Evolutionary conservation across 2,113 vertebrate genomes (phyloP).

Genomic region (Strix aluco): DNA sequence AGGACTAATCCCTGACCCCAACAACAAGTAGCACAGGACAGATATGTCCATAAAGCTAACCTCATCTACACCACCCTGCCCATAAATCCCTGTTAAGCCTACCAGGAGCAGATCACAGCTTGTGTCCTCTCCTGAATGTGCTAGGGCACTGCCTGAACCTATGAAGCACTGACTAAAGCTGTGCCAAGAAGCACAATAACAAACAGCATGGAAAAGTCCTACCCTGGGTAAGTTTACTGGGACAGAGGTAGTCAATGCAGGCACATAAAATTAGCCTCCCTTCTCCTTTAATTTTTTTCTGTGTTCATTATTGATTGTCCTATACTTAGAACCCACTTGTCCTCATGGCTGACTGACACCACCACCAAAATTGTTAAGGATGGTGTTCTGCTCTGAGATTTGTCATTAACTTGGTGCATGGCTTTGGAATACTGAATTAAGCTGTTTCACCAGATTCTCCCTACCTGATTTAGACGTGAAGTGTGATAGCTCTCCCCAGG

Average conservation of each 20-base stretch:
- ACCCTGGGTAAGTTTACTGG: background rate
- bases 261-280: background rate
- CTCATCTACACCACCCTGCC: background rate
- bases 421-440: background rate
- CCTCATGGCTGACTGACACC: background rate
- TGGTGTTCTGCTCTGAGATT: background rate
- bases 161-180: background rate
- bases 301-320: background rate
- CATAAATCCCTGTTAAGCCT: background rate
- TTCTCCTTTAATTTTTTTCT: background rate
- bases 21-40: background rate
- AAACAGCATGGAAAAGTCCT: background rate
- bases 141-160: background rate
- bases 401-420: background rate
- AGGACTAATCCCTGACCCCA: background rate
- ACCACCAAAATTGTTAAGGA: background rate
- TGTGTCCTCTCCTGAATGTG: background rate
- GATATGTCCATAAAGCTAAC: background rate
- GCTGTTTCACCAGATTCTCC: background rate
- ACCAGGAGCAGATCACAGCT: background rate
- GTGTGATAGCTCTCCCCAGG: background rate
- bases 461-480: background rate
- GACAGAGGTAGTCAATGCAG: background rate
- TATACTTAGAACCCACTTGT: background rate
- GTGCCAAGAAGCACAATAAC: background rate